These are phyloP conservation scores for Hirundichthys speculiger DNA, from an alignment of 2,113 vertebrate species.

Conservation along the genomic window DNA sequence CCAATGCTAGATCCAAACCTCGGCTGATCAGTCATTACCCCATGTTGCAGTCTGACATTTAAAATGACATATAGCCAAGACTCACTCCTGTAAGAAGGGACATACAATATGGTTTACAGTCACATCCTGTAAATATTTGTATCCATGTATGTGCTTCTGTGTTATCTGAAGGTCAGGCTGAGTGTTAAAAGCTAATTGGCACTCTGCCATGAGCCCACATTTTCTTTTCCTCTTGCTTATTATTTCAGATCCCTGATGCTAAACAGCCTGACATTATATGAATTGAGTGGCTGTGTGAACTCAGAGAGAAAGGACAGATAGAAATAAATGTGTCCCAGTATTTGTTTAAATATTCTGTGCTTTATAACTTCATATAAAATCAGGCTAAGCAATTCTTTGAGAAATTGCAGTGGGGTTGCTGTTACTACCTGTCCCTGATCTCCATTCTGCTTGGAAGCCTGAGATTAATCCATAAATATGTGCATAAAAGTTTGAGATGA, in stretches of 20 bases:
- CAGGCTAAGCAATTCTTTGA: too few relatives aligned
- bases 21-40: conserved; percentile 66
- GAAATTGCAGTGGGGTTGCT: too few relatives aligned
- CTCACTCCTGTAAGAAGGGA: conserved; percentile 58
- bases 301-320: conserved; percentile 11
- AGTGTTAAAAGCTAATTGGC: conserved; percentile 71
- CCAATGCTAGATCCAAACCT: conserved; percentile 31
- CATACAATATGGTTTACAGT: conserved; percentile 62
- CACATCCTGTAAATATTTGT: conserved; percentile 58
- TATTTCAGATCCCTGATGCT: conserved; percentile 28
- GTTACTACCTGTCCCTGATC: too few relatives aligned
- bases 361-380: background rate
- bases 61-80: conserved; percentile 62
- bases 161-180: conserved; percentile 71
- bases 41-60: conserved; percentile 65
- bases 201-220: conserved; percentile 54
- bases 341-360: background rate
- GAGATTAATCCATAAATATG: too few relatives aligned
- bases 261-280: conserved; percentile 38
- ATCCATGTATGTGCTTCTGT: conserved; percentile 33
- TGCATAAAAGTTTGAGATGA: too few relatives aligned
- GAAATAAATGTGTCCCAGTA: background rate
- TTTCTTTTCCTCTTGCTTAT: conserved; percentile 42
- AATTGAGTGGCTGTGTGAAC: conserved; percentile 3
- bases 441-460: too few relatives aligned